Conservation (phyloP, 2,888 invertebrate species). For the Hipparchia sbordonii region DNA sequence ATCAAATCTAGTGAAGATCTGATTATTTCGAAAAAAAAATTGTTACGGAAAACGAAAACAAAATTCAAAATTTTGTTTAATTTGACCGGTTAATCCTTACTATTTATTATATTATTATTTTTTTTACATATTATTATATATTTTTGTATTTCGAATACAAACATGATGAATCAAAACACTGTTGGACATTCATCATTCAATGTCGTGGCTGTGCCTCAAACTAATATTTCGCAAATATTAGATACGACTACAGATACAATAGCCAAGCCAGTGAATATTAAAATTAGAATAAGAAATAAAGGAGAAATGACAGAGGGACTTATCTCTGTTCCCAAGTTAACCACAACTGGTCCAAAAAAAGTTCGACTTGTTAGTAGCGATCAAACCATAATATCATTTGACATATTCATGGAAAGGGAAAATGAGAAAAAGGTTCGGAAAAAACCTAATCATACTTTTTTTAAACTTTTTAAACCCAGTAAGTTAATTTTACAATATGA, state of each 20-base stretch:
- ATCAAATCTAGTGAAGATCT: too few species aligned
- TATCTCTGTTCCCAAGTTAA: constrained; percentile 52
- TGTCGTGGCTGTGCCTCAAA: constrained; percentile 60
- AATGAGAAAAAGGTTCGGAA: constrained; percentile 47
- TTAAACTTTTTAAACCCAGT: constrained; percentile 53
- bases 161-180: constrained; percentile 49
- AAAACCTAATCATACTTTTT: constrained; percentile 53
- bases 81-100: too few species aligned
- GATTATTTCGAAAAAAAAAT: too few species aligned
- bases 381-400: constrained; percentile 70
- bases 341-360: constrained; percentile 46
- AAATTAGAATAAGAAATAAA: constrained; percentile 64
- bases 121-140: neutral
- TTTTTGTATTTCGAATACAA: neutral
- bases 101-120: too few species aligned
- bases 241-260: constrained; percentile 44
- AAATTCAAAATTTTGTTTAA: too few species aligned
- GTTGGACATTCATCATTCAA: constrained; percentile 54
- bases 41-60: too few species aligned
- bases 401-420: constrained; percentile 62
- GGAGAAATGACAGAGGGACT: constrained; percentile 46
- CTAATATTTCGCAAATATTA: constrained; percentile 43
- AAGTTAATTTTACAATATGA: constrained; percentile 13
- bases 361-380: constrained; percentile 63
- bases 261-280: constrained; percentile 60